Evolutionary conservation across 2,797 vertebrate species (phyloP).

Genomic region (Acipenser oxyrinchus): DNA sequence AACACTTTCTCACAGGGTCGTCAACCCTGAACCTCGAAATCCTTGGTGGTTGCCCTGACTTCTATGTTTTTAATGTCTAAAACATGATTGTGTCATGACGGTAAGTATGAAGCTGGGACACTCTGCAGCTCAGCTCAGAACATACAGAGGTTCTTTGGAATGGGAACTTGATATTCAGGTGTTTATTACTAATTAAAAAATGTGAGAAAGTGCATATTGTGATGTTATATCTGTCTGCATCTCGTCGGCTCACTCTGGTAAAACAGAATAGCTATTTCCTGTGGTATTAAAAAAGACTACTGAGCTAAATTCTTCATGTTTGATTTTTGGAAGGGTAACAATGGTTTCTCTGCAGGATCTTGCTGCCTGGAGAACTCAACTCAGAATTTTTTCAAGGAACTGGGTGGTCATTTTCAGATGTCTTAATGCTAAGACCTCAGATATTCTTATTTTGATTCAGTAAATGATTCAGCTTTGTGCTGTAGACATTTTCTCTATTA

Average conservation of each 20-base stretch:
- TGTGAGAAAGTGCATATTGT: slow-evolving; percentile 15
- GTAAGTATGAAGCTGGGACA: no score
- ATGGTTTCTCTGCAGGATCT: slow-evolving; percentile 22
- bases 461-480: background rate
- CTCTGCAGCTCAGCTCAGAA: no score
- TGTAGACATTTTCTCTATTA: background rate
- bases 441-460: background rate
- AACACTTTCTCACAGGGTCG: no score
- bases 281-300: slow-evolving; percentile 41
- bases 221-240: slow-evolving; percentile 14
- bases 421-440: background rate
- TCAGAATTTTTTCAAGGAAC: background rate
- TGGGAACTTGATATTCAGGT: no score
- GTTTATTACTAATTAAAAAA: no score
- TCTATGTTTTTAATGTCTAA: no score
- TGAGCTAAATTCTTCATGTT: slow-evolving; percentile 61
- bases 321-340: slow-evolving; percentile 40
- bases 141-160: no score
- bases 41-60: no score
- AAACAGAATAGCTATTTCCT: slow-evolving; percentile 44
- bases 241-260: slow-evolving; percentile 15
- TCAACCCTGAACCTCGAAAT: no score
- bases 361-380: slow-evolving; percentile 21
- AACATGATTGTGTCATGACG: no score
- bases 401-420: background rate